A percentile compares a stretch with the other conserved stretches of the same genome.
Evolutionary conservation across 2,113 vertebrate species (phyloP).

Genomic region (Phrynosoma platyrhinos): DNA sequence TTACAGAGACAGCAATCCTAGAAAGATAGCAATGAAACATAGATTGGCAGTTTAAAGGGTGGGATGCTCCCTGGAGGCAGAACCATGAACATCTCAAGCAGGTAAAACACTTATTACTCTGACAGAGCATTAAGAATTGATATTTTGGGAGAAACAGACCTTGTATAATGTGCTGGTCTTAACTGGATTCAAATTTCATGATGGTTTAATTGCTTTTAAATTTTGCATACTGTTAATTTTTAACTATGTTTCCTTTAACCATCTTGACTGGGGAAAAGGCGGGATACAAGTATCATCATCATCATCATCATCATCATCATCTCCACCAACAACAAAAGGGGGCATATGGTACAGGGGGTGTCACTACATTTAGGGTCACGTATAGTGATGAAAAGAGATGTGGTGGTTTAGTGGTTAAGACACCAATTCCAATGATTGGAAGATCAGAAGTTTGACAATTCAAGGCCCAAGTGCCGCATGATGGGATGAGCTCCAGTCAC

Average conservation of each 20-base stretch:
- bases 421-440: too few relatives aligned
- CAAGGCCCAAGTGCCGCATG: too few relatives aligned
- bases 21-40: constrained; percentile 21
- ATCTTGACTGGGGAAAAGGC: too few relatives aligned
- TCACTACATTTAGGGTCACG: too few relatives aligned
- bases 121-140: not conserved
- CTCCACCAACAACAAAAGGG: not conserved
- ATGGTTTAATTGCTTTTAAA: too few relatives aligned
- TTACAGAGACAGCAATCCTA: constrained; percentile 97
- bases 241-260: not conserved
- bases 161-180: too few relatives aligned
- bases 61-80: not conserved
- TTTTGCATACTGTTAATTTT: not conserved
- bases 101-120: not conserved
- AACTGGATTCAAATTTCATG: too few relatives aligned
- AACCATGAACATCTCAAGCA: not conserved
- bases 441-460: too few relatives aligned
- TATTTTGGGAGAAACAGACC: not conserved
- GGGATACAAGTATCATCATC: not conserved
- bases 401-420: too few relatives aligned
- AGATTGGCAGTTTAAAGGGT: not conserved
- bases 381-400: too few relatives aligned
- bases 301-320: not conserved
- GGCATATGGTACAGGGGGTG: too few relatives aligned
- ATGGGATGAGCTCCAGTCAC: too few relatives aligned